Evolutionary conservation across 2,888 invertebrate genomes (phyloP).

Genomic region (Xestia c-nigrum): DNA sequence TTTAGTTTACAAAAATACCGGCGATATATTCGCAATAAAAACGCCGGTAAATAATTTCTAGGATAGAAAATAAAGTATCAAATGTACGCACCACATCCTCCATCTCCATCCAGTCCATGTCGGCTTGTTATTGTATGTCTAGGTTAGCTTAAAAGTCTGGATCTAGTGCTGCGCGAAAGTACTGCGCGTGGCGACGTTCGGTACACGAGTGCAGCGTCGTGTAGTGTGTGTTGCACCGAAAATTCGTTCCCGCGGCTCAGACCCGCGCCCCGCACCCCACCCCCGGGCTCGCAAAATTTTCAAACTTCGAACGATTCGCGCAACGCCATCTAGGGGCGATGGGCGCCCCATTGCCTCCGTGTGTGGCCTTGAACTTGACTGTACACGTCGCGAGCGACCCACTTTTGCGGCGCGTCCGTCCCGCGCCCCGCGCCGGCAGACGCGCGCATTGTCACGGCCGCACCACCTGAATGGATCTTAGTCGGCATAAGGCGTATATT

Average conservation of each 20-base stretch:
- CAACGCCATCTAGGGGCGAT: conserved; percentile 89
- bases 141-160: conserved; percentile 81
- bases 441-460: conserved; percentile 84
- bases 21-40: conserved; percentile 25
- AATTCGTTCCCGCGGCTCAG: conserved; percentile 85
- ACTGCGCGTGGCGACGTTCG: conserved; percentile 89
- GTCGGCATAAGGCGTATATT: conserved; percentile 81
- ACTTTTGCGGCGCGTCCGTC: conserved; percentile 81
- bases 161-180: conserved; percentile 83
- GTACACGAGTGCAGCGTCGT: conserved; percentile 89
- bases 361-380: conserved; percentile 90
- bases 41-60: conserved; percentile 18
- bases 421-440: conserved; percentile 77
- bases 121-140: conserved; percentile 79
- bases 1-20: conserved; percentile 67
- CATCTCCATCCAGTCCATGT: conserved; percentile 90
- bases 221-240: conserved; percentile 89
- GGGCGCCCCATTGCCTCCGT: conserved; percentile 77
- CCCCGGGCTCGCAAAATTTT: conserved; percentile 86
- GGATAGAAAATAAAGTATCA: conserved; percentile 54
- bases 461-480: conserved; percentile 84
- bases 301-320: conserved; percentile 80
- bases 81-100: conserved; percentile 87
- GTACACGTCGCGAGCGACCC: conserved; percentile 85
- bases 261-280: conserved; percentile 81